phyloP scores from a whole-genome alignment of 2,797 vertebrate genomes.

The Sebastes nivosus region DNA sequence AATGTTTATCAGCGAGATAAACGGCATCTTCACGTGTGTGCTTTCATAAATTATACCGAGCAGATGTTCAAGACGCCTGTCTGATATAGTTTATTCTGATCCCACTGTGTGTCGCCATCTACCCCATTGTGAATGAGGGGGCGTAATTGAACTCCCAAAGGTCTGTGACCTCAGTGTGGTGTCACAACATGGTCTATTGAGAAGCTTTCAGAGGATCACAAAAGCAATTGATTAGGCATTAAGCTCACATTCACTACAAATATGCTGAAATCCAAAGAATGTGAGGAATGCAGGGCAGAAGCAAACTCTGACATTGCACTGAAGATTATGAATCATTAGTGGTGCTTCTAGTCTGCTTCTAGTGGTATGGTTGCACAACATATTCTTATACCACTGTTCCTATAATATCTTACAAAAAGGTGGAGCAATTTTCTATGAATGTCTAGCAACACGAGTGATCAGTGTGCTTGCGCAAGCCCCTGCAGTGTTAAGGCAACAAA shows the following conservation, averaged over 20 bases:
- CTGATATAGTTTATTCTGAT: constrained; percentile 65
- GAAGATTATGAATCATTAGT: constrained; percentile 3
- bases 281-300: constrained; percentile 54
- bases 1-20: constrained; percentile 18
- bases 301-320: background rate
- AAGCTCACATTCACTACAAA: constrained; percentile 59
- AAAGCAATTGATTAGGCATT: constrained; percentile 80
- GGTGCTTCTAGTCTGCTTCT: background rate
- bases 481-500: background rate
- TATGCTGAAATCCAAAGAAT: constrained; percentile 32
- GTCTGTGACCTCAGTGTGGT: constrained; percentile 86
- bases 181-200: constrained; percentile 87
- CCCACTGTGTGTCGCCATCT: constrained; percentile 81
- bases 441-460: background rate
- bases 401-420: background rate
- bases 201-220: constrained; percentile 85
- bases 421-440: rapidly evolving
- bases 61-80: constrained; percentile 39
- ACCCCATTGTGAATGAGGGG: constrained; percentile 85
- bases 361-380: background rate
- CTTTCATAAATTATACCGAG: constrained; percentile 8
- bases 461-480: background rate
- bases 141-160: constrained; percentile 90
- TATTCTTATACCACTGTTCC: no score
- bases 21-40: background rate